A percentile compares a stretch with the other conserved stretches of the same genome.
These are phyloP conservation scores for Eupithecia vulgata DNA, from an alignment of 2,888 invertebrate species.

Conservation along the genomic window DNA sequence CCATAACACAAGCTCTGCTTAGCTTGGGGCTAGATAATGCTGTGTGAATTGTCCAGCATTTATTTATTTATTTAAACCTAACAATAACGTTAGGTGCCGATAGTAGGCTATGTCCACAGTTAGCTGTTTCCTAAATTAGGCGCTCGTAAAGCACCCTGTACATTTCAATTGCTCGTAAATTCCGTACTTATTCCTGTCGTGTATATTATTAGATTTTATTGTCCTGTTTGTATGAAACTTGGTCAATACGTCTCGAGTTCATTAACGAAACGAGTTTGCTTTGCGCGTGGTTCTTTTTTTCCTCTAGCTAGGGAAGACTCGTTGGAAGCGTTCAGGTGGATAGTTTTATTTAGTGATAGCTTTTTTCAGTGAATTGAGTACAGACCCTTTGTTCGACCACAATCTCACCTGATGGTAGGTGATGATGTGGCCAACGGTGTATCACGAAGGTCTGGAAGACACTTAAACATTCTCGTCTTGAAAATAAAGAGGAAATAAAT, in stretches of 20 bases:
- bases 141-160: neutral
- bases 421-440: no score
- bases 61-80: no score
- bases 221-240: conserved; percentile 11
- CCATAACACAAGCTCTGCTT: no score
- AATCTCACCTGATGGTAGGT: no score
- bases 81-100: neutral
- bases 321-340: neutral
- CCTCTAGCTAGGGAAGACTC: neutral
- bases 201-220: conserved; percentile 13
- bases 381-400: neutral
- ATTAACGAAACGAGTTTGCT: neutral
- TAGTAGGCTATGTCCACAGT: neutral
- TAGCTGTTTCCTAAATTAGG: conserved; percentile 12
- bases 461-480: no score
- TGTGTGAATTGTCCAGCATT: no score
- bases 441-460: no score
- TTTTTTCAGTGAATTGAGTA: neutral
- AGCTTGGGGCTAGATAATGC: no score
- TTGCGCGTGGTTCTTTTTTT: neutral
- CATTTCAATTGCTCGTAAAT: conserved; percentile 13
- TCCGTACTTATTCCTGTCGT: conserved; percentile 6
- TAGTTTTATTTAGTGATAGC: no score
- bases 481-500: no score
- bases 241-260: neutral